These are phyloP conservation scores for Harlomillsia oculata DNA, from an alignment of 1,140 invertebrate species.

Conservation along the genomic window DNA sequence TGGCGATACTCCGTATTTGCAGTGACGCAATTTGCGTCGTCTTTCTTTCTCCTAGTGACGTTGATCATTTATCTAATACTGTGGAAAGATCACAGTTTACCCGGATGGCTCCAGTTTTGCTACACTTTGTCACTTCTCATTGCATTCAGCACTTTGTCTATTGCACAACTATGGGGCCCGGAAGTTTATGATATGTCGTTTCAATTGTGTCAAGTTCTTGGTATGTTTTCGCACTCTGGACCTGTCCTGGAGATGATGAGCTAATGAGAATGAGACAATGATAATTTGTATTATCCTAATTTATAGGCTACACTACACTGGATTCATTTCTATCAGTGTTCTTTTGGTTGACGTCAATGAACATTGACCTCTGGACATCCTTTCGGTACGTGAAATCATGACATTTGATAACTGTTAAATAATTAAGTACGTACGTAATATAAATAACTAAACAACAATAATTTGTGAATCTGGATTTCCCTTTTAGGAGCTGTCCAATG, in stretches of 20 bases:
- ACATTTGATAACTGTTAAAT: not conserved
- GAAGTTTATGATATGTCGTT: conserved; percentile 5
- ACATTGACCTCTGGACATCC: conserved; percentile 9
- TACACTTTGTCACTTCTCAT: conserved; percentile 13
- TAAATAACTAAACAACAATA: not conserved
- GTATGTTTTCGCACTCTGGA: not conserved
- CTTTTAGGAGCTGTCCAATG: not conserved
- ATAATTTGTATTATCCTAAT: not conserved
- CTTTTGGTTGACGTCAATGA: conserved; percentile 22
- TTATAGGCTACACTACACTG: conserved; percentile 9
- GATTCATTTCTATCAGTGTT: conserved; percentile 11
- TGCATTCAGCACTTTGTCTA: conserved; percentile 7
- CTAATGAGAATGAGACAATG: too few species aligned
- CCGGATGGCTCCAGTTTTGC: conserved; percentile 18
- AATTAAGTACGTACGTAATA: not conserved
- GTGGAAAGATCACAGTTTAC: conserved; percentile 17
- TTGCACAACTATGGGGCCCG: conserved; percentile 13
- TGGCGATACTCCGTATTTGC: conserved; percentile 11
- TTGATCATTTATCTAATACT: conserved; percentile 12
- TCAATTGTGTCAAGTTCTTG: conserved; percentile 14
- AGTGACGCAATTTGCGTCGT: not conserved
- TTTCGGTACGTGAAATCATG: conserved; percentile 8
- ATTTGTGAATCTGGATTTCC: too few species aligned
- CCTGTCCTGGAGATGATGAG: not conserved
- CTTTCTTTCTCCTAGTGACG: conserved; percentile 14